Evolutionary conservation across 2,797 vertebrate species (phyloP).

Genomic region (Phataginus tricuspis): DNA sequence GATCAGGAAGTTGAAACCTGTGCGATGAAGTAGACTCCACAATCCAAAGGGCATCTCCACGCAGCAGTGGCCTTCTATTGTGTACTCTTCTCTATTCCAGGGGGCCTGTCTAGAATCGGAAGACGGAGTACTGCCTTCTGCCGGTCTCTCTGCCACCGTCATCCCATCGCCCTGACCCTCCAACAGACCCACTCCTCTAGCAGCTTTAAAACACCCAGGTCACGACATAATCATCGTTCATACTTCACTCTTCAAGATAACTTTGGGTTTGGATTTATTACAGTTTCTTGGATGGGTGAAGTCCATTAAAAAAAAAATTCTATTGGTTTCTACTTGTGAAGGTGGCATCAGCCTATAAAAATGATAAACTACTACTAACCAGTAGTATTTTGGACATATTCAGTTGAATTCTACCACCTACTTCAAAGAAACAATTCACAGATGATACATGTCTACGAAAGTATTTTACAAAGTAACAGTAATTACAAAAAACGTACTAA

Average conservation of each 20-base stretch:
- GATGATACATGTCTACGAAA: neutral
- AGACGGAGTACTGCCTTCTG: neutral
- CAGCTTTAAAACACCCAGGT: neutral
- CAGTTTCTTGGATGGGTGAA: neutral
- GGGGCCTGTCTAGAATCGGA: neutral
- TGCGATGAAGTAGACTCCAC: neutral
- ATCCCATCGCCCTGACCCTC: fast-evolving
- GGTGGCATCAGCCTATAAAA: neutral
- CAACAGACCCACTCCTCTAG: neutral
- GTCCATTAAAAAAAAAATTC: neutral
- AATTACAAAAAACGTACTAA: neutral
- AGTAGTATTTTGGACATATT: neutral
- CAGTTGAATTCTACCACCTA: neutral
- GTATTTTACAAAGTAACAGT: neutral
- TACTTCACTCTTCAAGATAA: neutral
- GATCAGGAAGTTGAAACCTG: neutral
- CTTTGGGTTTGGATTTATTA: neutral
- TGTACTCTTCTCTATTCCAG: neutral
- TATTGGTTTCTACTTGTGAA: neutral
- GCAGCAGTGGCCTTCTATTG: neutral
- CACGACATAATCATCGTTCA: neutral
- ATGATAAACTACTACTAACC: neutral
- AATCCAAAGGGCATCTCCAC: neutral
- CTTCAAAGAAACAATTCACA: neutral
- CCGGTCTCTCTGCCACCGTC: neutral